Conservation (phyloP, 2,888 invertebrate genomes). For the Frankliniella fusca region DNA sequence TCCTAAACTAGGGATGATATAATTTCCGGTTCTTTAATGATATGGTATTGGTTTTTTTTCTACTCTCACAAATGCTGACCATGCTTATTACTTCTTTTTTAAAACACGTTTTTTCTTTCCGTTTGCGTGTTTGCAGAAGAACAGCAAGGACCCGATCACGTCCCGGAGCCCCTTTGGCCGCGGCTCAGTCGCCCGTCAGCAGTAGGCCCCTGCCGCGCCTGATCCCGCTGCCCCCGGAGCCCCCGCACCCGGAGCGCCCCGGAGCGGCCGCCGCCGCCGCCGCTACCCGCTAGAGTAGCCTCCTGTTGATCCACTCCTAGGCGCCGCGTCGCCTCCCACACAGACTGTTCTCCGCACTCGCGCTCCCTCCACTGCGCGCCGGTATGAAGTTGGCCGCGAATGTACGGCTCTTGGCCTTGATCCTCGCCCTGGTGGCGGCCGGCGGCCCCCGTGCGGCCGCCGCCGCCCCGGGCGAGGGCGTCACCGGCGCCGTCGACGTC, state of each 20-base stretch:
- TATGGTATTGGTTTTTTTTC: background rate
- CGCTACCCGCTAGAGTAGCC: background rate
- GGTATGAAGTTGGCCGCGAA: background rate
- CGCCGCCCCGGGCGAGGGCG: background rate
- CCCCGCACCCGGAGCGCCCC: constrained; percentile 11
- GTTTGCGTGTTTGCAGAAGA: background rate
- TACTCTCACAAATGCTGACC: background rate
- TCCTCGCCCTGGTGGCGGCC: background rate
- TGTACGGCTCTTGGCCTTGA: background rate
- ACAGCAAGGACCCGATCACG: constrained; percentile 20
- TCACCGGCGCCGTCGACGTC: background rate
- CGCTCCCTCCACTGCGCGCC: background rate
- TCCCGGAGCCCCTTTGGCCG: background rate
- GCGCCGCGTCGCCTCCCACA: background rate
- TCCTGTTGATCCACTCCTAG: background rate
- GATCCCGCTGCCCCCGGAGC: background rate
- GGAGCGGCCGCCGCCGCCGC: background rate
- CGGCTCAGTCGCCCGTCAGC: background rate
- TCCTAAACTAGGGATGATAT: too few relatives aligned
- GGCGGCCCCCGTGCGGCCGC: background rate
- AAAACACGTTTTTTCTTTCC: background rate
- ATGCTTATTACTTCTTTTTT: background rate
- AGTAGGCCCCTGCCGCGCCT: background rate
- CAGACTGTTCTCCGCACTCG: background rate
- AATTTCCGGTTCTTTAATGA: too few relatives aligned